Base-by-base conservation (phyloP, 2,113 vertebrate genomes). In the Corythaixoides concolor region DNA sequence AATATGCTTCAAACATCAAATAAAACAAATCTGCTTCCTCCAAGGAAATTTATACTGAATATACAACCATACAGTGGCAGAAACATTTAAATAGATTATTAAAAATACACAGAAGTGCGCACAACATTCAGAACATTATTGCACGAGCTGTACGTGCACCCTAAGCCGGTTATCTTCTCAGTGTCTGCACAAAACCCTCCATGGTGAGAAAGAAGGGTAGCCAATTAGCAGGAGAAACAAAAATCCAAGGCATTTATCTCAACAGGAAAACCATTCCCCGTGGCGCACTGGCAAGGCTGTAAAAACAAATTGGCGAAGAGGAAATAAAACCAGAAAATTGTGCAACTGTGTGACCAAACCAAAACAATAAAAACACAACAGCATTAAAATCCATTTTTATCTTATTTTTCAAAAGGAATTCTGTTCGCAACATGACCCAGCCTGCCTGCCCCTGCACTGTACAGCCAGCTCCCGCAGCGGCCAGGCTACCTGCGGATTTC, bases 101-200 rank as follows among this genome's bases (percentile, higher is more conserved):
- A 26, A 91, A 52, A 64, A 32, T 19, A 16, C 26, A 21, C 28
- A 67, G 41, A 66, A 69, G 24, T 0, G 3, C 41, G 64, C 7
- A 8, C 4, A 19, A 91, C 16, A 37, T 13, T 18, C 21, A n/a
- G 27, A 52, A 35, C 5, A 18, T 16, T 53, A 53, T 5, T 58
- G n/a, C 35, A 30, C 0, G 1, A 32, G 30, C 20, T 76, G 13
- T 18, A 33, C 0, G 15, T 14, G 28, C 47, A 49, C 24, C 27
- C 35, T 30, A 75, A 55, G 20, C 58, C 50, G 17, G 58, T 43
- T 50, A 60, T 56, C 58, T 52, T 64, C 55, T 60, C 22, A 1
- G 8, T 5, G 10, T n/a, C 39, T 39, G 55, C 6, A 58, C 41
- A 63, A 78, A 91, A 23, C 39, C 4, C 39, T 55, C 26, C 2